Base-by-base conservation (phyloP, 2,888 invertebrate genomes). In the Hypercompe scribonia region DNA sequence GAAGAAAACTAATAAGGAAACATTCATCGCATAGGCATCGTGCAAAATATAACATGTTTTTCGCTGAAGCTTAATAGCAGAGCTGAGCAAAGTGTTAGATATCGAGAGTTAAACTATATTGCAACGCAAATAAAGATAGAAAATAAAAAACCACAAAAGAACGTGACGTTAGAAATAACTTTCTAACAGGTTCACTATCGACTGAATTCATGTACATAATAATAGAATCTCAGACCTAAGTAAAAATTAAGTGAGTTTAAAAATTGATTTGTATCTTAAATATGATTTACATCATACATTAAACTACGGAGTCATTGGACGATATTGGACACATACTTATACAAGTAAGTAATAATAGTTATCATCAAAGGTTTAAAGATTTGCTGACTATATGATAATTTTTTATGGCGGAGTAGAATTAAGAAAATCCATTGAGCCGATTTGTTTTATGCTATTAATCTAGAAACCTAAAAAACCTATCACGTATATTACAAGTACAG, bases 91-190 rank as follows among this genome's bases (percentile, higher is more conserved):
- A 50, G 42, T 18, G 42, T 39, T 42, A 39, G 42, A 33, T 15
- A 63, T 46, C 42, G 24, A 69, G 28, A 31, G 61, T 42, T 63
- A 69, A 69, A 61, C 58, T 69, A 65, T 71, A 68, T 42, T 28
- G 21, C 66, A 73, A 68, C 58, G 61, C 67, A 68, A 80, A 82
- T 71, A 78, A 58, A 75, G 79, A 82, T 68, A 63, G 67, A 71
- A 75, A 76, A 80, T 78, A 78, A 81, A 80, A 76, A 75, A 74
- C 73, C 42, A 78, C 54, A 74, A 70, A 64, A 46, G 78, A 76
- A 80, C 84, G 83, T 79, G 82, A 81, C 81, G 75, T 74, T 79
- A 72, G 67, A 81, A 71, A 71, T 70, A n/a, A 83, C 82, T 83
- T 83, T 84, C 83, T 84, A 83, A 79, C 76, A 76, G 70, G 58